These are phyloP conservation scores for Micronycteris hirsuta DNA, from an alignment of 2,113 vertebrate genomes.

Conservation along the genomic window DNA sequence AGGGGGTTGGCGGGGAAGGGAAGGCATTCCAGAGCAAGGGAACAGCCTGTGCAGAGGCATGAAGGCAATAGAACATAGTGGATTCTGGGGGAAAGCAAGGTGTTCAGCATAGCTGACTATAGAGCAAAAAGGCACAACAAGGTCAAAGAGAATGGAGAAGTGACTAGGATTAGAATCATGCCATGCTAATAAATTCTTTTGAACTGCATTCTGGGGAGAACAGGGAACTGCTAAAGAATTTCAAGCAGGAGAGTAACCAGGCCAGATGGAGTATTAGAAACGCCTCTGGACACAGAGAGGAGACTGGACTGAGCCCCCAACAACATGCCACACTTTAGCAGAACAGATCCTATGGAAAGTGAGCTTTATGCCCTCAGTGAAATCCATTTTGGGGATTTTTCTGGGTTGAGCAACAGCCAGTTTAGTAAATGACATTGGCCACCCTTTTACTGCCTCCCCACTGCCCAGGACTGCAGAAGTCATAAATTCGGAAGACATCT, in stretches of 20 bases:
- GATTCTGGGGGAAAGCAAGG: not conserved
- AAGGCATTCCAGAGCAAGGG: not conserved
- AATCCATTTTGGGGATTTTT: not conserved
- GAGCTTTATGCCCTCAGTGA: not conserved
- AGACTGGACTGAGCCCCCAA: not conserved
- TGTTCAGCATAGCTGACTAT: not conserved
- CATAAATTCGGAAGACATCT: slow-evolving; percentile 27
- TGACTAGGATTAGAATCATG: not conserved
- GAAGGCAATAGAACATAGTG: not conserved
- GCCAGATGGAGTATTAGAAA: not conserved
- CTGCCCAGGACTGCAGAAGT: not conserved
- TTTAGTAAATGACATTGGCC: slow-evolving; percentile 31
- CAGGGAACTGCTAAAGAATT: not conserved
- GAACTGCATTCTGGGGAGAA: not conserved
- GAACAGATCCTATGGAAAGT: not conserved
- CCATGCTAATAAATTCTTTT: not conserved
- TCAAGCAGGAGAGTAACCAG: slow-evolving; percentile 11
- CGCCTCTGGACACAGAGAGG: not conserved
- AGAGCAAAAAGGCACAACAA: not conserved
- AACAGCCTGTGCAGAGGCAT: not conserved
- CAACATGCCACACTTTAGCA: not conserved
- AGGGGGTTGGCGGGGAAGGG: not conserved
- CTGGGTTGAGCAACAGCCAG: not conserved
- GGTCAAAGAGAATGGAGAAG: not conserved
- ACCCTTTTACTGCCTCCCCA: slow-evolving; percentile 19